Base-by-base conservation (phyloP, 2,113 vertebrate genomes). In the Scopus umbretta region DNA sequence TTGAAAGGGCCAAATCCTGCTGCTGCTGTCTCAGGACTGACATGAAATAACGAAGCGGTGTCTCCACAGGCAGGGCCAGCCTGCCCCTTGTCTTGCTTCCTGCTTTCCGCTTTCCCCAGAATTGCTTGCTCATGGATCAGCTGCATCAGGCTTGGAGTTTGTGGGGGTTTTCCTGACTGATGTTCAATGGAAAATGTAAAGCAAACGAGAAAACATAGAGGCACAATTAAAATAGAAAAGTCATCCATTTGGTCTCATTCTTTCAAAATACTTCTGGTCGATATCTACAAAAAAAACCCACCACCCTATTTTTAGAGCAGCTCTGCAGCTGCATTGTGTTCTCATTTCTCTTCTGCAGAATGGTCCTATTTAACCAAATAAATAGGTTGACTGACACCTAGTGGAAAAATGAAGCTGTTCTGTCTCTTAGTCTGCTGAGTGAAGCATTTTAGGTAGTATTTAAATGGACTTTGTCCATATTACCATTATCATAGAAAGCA, bases 311-410 rank as follows among this genome's bases (percentile, higher is more conserved):
- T 92, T 93, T 58, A 62, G 18, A 78, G 72, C 16, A 59, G 34
- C 36, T 88, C 32, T 10, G 59, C 67, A 30, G 34, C 34, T 38
- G 66, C 25, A 1, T 89, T 88, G 82, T 89, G 14, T 61, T 79
- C 34, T 59, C 4, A 2, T 2, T 11, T 66, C 32, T 36, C 49
- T 71, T 79, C 50, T 75, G 36, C 38, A 40, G 49, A 20, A 7
- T 55, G 29, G 49, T 1, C 5, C 16, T 67, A 9, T 63, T 74
- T 59, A 76, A 27, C 26, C 62, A 80, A 79, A 91, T 22, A 65
- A 92, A 96, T 81, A 96, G 61, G 88, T 29, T 75, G 85, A 72
- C 93, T 94, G 88, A 96, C 97, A 96, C 70, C 97, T 97, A 93
- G 96, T 92, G 97, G 96, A 80, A 92, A 87, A 47, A 0, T 10